Evolutionary conservation across 2,797 vertebrate genomes (phyloP).

Genomic region (Chelmon rostratus): DNA sequence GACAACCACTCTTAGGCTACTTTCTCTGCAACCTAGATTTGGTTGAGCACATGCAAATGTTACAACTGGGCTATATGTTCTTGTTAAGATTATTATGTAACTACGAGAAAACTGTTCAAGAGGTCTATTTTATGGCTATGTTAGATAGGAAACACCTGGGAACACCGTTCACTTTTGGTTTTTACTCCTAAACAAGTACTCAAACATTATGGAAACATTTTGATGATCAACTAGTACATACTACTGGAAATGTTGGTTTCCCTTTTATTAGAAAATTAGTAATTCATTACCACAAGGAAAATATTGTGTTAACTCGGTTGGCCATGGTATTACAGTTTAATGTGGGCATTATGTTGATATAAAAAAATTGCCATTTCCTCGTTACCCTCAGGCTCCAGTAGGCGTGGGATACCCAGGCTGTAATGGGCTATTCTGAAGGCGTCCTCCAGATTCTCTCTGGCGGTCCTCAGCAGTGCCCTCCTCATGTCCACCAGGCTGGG

Average conservation of each 20-base stretch:
- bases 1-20: not conserved
- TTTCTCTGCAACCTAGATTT: not conserved
- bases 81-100: not conserved
- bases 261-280: not conserved
- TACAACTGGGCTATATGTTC: not conserved
- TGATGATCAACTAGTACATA: not conserved
- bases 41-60: not conserved
- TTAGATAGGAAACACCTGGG: not conserved
- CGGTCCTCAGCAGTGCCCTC: slow-evolving; percentile 89
- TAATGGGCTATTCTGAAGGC: slow-evolving; percentile 94
- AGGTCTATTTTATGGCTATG: not conserved
- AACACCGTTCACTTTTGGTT: not conserved
- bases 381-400: slow-evolving; percentile 96
- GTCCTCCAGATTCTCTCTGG: slow-evolving; percentile 93
- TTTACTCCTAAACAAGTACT: not conserved
- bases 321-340: not conserved
- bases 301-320: not conserved
- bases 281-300: not conserved
- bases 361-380: not conserved
- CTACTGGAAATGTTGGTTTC: not conserved
- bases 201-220: not conserved
- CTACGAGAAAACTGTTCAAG: not conserved
- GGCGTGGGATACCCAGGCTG: slow-evolving; percentile 92
- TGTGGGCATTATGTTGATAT: not conserved
- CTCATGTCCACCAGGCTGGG: slow-evolving; percentile 95